A percentile compares a stretch with the other conserved stretches of the same genome.
phyloP scores from a whole-genome alignment of 2,888 invertebrate species.

The Diploptera punctata region DNA sequence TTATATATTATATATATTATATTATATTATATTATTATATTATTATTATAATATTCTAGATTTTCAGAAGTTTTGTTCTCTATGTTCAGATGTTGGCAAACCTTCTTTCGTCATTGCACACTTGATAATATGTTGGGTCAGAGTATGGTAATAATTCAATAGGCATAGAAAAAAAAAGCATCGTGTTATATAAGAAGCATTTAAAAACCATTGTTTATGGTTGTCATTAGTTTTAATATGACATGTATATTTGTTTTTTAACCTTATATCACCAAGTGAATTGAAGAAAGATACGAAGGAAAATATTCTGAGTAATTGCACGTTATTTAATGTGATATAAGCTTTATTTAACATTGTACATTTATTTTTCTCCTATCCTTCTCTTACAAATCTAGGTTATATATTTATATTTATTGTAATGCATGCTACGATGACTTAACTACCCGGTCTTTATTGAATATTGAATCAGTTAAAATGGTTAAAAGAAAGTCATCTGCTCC shows the following conservation, averaged over 20 bases:
- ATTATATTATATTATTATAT: no score
- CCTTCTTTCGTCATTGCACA: background rate
- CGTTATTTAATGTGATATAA: no score
- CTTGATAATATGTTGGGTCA: background rate
- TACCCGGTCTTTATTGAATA: background rate
- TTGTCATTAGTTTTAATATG: background rate
- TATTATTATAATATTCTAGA: no score
- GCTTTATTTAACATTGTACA: no score
- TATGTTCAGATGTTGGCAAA: background rate
- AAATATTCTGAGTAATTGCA: no score
- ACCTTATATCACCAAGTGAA: background rate
- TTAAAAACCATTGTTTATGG: background rate
- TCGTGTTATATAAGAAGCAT: background rate
- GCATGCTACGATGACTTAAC: background rate
- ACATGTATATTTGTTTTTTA: background rate
- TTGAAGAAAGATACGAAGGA: background rate
- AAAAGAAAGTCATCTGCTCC: constrained; percentile 14
- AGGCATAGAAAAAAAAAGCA: background rate
- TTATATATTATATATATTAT: no score
- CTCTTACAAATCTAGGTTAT: background rate
- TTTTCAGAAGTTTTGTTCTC: no score
- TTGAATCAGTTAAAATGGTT: background rate
- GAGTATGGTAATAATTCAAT: background rate
- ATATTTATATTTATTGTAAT: background rate
- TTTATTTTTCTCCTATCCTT: no score